Evolutionary conservation across 2,888 invertebrate genomes (phyloP).

Genomic region (Cephus pygmeus): DNA sequence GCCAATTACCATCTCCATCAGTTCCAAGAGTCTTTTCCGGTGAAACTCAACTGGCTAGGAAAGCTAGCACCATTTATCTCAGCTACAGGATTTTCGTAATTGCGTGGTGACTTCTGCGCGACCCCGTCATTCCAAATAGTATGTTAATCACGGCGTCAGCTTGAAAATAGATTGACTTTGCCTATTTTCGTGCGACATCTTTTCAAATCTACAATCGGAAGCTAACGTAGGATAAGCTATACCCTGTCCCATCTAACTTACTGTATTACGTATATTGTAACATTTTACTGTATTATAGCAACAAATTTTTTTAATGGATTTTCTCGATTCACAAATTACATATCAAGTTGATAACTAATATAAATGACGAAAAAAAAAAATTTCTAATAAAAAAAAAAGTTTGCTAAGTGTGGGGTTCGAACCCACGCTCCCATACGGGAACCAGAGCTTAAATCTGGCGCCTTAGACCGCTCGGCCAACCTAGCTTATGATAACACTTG

Average conservation of each 20-base stretch:
- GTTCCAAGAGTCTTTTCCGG: neutral
- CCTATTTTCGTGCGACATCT: neutral
- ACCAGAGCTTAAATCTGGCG: slow-evolving; percentile 78
- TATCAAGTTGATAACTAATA: neutral
- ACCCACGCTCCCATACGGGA: slow-evolving; percentile 76
- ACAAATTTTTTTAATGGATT: neutral
- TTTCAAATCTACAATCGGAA: neutral
- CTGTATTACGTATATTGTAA: neutral
- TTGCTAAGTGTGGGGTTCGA: slow-evolving; percentile 77
- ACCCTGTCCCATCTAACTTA: neutral
- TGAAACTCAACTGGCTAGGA: slow-evolving; percentile 6
- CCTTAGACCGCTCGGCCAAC: slow-evolving; percentile 79
- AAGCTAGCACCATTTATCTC: slow-evolving; percentile 37
- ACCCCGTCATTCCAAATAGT: neutral
- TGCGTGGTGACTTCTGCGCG: slow-evolving; percentile 4
- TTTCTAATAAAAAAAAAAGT: slow-evolving; percentile 40
- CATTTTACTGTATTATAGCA: neutral
- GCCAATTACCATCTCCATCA: slow-evolving; percentile 50
- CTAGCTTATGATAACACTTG: slow-evolving; percentile 61
- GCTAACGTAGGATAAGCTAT: neutral
- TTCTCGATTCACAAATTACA: too few relatives aligned
- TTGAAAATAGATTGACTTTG: slow-evolving; percentile 2
- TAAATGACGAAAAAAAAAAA: neutral
- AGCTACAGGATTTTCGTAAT: slow-evolving; percentile 1
- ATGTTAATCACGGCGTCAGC: neutral